Conservation (phyloP, 2,888 invertebrate genomes). For the Tipula confusa region DNA sequence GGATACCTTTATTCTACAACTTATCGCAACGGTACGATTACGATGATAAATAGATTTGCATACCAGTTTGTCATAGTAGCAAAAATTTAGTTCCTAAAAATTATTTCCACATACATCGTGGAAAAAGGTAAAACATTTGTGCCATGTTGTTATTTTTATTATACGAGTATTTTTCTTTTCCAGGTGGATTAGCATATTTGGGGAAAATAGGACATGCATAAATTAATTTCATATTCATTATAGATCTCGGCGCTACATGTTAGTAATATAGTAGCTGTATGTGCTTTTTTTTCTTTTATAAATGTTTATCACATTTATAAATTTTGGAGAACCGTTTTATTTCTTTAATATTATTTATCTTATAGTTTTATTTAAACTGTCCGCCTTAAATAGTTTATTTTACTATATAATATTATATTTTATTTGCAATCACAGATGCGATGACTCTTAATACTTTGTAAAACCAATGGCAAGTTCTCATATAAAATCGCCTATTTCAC, state of each 20-base stretch:
- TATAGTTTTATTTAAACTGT: too few species aligned
- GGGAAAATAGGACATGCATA: neutral
- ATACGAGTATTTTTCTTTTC: neutral
- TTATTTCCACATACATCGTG: neutral
- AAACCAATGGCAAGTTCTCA: too few species aligned
- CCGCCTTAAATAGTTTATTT: too few species aligned
- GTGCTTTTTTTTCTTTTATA: neutral
- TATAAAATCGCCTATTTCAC: too few species aligned
- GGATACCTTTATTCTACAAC: slow-evolving; percentile 12
- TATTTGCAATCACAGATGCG: too few species aligned
- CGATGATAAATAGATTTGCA: slow-evolving; percentile 20
- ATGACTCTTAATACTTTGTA: too few species aligned
- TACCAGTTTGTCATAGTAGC: neutral
- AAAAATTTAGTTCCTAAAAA: neutral
- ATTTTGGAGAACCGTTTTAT: too few species aligned
- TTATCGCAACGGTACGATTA: slow-evolving; percentile 12
- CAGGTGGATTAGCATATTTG: neutral
- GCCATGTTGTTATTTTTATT: slow-evolving; percentile 7
- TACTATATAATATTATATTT: too few species aligned
- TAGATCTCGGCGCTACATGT: neutral
- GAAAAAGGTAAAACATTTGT: neutral
- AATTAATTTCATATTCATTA: slow-evolving; percentile 16
- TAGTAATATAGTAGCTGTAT: neutral
- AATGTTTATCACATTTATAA: neutral
- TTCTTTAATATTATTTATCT: too few species aligned